Percentiles rank a stretch among this genome's conserved stretches.
Conservation (phyloP, 64 coral and sea anemone species). For the Pocillopora verrucosa region DNA sequence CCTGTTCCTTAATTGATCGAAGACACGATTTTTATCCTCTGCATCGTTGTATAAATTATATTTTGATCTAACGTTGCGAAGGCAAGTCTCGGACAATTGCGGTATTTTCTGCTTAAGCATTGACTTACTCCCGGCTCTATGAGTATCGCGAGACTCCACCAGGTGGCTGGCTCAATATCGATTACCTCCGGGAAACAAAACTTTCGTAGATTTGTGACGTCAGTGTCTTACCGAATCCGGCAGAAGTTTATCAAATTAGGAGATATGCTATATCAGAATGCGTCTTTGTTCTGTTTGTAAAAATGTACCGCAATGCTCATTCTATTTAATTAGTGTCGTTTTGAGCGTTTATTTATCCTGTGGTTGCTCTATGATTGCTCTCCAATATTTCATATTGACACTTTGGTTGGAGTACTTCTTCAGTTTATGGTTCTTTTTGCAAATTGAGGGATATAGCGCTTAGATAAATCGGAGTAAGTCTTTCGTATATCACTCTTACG, state of each 20-base stretch:
- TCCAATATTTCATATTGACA: neutral
- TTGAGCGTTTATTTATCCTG: no score
- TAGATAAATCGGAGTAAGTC: no score
- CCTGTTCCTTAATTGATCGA: neutral
- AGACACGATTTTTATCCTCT: neutral
- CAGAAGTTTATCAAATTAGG: neutral
- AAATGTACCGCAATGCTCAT: no score
- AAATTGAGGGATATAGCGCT: no score
- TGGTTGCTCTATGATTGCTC: neutral
- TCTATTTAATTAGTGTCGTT: no score
- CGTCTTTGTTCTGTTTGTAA: no score
- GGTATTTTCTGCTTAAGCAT: no score
- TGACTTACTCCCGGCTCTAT: no score
- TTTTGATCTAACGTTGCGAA: neutral
- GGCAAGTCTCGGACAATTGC: neutral
- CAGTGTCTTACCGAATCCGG: neutral
- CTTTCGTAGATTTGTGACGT: neutral
- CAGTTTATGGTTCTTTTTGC: neutral
- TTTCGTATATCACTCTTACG: no score
- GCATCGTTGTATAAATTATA: neutral
- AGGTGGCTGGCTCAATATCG: neutral
- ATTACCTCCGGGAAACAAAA: neutral
- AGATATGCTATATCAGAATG: no score
- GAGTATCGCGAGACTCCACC: neutral
- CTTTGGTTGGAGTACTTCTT: neutral